phyloP scores from a whole-genome alignment of 2,888 invertebrate species.

The Augiades crinisus region DNA sequence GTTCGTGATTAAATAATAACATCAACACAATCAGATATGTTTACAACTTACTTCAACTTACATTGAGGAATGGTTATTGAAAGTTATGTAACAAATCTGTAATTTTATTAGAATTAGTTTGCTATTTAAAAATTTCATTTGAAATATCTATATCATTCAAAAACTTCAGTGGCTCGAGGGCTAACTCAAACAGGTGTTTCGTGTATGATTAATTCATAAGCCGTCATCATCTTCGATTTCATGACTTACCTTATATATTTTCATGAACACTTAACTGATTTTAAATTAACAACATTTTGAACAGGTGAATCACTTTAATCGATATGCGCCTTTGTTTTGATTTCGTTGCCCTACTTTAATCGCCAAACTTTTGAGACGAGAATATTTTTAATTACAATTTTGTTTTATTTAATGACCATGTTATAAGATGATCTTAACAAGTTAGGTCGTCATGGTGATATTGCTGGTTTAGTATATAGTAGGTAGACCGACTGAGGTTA shows the following conservation, averaged over 20 bases:
- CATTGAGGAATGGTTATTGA: background rate
- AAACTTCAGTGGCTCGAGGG: background rate
- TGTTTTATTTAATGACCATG: slow-evolving; percentile 15
- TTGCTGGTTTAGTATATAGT: slow-evolving; percentile 20
- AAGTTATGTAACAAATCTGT: background rate
- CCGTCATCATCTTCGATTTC: background rate
- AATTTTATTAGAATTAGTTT: background rate
- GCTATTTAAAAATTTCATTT: background rate
- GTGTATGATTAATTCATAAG: background rate
- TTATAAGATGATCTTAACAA: slow-evolving; percentile 2
- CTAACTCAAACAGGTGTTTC: slow-evolving; percentile 6
- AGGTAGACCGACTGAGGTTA: slow-evolving; percentile 61
- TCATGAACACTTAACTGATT: slow-evolving; percentile 4
- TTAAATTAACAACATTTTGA: slow-evolving; percentile 7
- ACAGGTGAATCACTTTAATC: slow-evolving; percentile 58
- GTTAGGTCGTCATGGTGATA: slow-evolving; percentile 9
- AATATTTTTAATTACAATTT: slow-evolving; percentile 19
- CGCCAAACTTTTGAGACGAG: slow-evolving; percentile 37
- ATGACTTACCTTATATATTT: slow-evolving; percentile 11
- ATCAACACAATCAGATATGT: too few relatives aligned
- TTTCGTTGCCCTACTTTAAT: slow-evolving; percentile 44
- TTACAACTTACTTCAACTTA: too few relatives aligned
- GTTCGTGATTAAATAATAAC: too few relatives aligned
- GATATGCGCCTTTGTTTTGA: slow-evolving; percentile 70
- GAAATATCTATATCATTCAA: background rate